Evolutionary conservation across 2,888 invertebrate genomes (phyloP).

Genomic region (Thera britannica): DNA sequence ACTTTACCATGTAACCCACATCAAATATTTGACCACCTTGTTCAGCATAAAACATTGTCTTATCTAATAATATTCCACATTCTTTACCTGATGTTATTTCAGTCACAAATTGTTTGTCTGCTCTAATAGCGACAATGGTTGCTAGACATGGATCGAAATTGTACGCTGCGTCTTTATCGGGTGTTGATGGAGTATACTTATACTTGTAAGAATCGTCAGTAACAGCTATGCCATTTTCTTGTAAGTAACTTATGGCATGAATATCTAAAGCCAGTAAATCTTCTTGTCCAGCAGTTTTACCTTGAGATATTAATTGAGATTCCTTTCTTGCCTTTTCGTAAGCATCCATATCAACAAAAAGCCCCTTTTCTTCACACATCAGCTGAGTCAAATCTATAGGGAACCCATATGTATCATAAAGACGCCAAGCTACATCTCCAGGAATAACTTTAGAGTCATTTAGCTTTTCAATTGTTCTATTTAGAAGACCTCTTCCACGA

Average conservation of each 20-base stretch:
- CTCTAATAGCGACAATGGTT: conserved; percentile 92
- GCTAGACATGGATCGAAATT: conserved; percentile 89
- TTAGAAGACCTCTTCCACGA: conserved; percentile 94
- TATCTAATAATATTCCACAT: conserved; percentile 95
- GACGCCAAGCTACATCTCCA: conserved; percentile 98
- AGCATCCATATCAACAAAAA: conserved; percentile 93
- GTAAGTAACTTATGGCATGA: conserved; percentile 96
- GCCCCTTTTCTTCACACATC: conserved; percentile 98
- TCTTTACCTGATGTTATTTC: conserved; percentile 93
- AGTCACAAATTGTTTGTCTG: conserved; percentile 93
- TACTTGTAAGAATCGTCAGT: conserved; percentile 98
- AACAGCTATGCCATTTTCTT: conserved; percentile 88
- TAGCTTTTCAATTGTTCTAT: conserved; percentile 95
- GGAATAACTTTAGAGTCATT: conserved; percentile 90
- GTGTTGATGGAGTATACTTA: conserved; percentile 89
- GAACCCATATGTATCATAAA: conserved; percentile 99
- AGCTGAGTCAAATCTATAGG: conserved; percentile 98
- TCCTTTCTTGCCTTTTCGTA: conserved; percentile 97
- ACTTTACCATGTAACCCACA: conserved; percentile 95
- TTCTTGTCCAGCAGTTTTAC: conserved; percentile 91
- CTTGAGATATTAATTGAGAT: conserved; percentile 95
- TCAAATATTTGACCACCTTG: conserved; percentile 99
- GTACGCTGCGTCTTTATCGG: conserved; percentile 89
- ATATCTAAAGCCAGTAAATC: conserved; percentile 96
- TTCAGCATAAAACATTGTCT: conserved; percentile 98